Conservation (phyloP, 1,140 invertebrate genomes). For the Pristionchus pacificus region DNA sequence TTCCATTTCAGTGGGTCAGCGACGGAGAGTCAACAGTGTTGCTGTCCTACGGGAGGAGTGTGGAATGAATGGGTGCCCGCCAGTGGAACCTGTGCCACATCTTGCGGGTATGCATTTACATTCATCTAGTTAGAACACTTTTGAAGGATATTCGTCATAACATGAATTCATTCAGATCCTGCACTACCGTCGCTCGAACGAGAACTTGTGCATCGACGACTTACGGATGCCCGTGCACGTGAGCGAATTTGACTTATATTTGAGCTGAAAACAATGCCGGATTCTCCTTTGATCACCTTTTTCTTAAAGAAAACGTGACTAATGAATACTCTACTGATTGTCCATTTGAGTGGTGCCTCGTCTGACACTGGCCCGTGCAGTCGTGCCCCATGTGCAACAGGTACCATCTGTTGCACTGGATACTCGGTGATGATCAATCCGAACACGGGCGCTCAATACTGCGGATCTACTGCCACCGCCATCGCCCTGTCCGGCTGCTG, state of each 20-base stretch:
- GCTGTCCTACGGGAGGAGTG: neutral
- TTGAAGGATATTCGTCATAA: neutral
- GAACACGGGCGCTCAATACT: neutral
- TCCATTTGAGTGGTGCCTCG: neutral
- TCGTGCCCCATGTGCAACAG: neutral
- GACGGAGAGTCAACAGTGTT: neutral
- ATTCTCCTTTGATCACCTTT: no score
- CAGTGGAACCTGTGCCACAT: neutral
- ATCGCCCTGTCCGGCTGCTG: neutral
- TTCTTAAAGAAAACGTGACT: no score
- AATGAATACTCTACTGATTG: no score
- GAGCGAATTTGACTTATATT: neutral
- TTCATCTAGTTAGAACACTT: neutral
- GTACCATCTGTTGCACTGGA: neutral
- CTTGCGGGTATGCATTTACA: neutral
- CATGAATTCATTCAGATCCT: neutral
- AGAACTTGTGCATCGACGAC: neutral
- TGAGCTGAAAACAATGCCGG: neutral
- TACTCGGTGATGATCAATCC: neutral
- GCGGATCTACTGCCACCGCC: neutral
- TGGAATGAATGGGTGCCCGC: neutral
- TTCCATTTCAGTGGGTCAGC: neutral
- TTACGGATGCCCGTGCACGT: neutral
- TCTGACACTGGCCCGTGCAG: neutral
- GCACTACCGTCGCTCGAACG: neutral